Conservation (phyloP, 2,113 vertebrate genomes). For the Heterotis niloticus region DNA sequence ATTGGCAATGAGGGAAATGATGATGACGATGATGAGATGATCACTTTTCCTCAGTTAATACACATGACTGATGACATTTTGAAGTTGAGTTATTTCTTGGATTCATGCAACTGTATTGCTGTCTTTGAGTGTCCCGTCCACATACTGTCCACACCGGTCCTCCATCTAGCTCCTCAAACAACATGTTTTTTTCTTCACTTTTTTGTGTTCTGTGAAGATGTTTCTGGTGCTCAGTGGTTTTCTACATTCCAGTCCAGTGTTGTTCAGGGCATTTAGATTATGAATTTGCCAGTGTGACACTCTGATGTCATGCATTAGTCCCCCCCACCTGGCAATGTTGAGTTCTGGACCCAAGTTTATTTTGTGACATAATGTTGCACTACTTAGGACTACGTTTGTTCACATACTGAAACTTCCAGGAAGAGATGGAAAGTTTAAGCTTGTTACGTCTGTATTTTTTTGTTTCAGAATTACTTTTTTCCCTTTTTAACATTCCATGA, state of each 20-base stretch:
- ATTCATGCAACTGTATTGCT: background rate
- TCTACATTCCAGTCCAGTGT: no score
- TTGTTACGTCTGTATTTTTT: background rate
- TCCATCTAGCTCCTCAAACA: no score
- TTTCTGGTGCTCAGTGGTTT: background rate
- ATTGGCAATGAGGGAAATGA: conserved; percentile 13
- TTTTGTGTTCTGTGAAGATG: background rate
- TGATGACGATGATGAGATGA: no score
- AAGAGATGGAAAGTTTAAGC: background rate
- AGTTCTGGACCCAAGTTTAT: background rate
- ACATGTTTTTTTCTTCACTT: background rate
- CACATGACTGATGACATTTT: background rate
- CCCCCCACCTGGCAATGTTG: no score
- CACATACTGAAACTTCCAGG: background rate
- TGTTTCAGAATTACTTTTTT: background rate
- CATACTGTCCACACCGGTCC: no score
- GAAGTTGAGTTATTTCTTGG: conserved; percentile 10
- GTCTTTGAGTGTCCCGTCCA: no score
- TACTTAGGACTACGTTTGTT: background rate
- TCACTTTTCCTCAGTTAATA: background rate
- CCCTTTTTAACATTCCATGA: conserved; percentile 13
- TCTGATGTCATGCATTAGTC: no score
- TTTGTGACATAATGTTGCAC: background rate
- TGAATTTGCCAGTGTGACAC: no score
- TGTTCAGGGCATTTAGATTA: no score